Conservation (phyloP, 2,888 invertebrate species). For the Zaprionus bogoriensis region DNA sequence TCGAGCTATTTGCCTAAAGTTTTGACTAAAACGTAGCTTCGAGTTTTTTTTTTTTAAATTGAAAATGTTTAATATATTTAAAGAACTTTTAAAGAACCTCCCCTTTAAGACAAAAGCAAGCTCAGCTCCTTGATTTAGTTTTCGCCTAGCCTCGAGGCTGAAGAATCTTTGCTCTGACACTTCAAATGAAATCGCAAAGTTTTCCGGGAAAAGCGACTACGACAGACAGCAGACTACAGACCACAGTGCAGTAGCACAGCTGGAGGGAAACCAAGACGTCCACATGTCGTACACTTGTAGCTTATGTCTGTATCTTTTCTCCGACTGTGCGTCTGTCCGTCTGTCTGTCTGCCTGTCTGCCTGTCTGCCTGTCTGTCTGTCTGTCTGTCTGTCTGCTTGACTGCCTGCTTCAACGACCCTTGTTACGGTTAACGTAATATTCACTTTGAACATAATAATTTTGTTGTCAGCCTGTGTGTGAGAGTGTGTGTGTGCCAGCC, state of each 20-base stretch:
- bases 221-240: not conserved
- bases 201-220: not conserved
- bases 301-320: not conserved
- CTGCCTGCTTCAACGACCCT: conserved; percentile 36
- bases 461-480: conserved; percentile 16
- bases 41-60: too few species aligned
- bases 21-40: too few species aligned
- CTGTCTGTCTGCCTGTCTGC: conserved; percentile 4
- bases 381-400: not conserved
- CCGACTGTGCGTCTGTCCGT: not conserved
- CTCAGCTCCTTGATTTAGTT: too few species aligned
- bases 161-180: too few species aligned
- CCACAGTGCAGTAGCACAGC: too few species aligned
- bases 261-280: not conserved
- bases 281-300: conserved; percentile 24
- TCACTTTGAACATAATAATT: conserved; percentile 64
- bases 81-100: too few species aligned
- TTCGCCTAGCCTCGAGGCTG: too few species aligned
- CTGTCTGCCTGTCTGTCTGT: not conserved
- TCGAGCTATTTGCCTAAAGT: too few species aligned
- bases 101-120: too few species aligned
- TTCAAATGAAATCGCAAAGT: too few species aligned
- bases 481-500: not conserved
- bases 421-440: conserved; percentile 64
- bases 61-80: too few species aligned